phyloP scores from a whole-genome alignment of 1,140 invertebrate genomes.

The Hestina assimilis region DNA sequence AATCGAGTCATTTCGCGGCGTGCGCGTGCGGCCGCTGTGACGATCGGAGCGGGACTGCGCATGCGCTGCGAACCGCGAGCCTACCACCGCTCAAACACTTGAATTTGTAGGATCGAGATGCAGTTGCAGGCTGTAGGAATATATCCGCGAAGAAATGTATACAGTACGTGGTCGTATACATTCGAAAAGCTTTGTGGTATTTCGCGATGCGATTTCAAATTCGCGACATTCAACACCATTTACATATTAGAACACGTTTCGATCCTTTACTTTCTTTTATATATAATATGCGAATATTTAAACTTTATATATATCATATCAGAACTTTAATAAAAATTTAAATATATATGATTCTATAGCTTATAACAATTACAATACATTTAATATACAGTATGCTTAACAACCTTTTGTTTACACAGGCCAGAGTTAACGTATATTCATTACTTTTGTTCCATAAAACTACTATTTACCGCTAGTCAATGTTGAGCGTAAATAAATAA shows the following conservation, averaged over 20 bases:
- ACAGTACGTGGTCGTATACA: constrained; percentile 19
- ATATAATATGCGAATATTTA: no score
- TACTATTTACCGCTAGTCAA: constrained; percentile 57
- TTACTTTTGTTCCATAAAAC: constrained; percentile 6
- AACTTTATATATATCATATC: no score
- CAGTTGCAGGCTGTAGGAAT: constrained; percentile 46
- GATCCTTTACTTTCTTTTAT: no score
- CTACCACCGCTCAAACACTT: constrained; percentile 54
- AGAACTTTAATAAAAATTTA: no score
- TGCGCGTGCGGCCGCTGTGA: constrained; percentile 68
- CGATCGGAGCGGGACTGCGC: constrained; percentile 67
- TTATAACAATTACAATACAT: no score
- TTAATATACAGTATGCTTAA: no score
- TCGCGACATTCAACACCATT: no score
- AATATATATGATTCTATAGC: no score
- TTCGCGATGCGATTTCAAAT: constrained; percentile 5
- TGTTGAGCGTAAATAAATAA: constrained; percentile 48
- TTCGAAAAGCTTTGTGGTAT: constrained; percentile 9
- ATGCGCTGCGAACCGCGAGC: constrained; percentile 33
- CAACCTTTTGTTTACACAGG: no score
- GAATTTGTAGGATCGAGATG: constrained; percentile 50
- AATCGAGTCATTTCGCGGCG: constrained; percentile 58
- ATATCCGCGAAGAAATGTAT: constrained; percentile 36
- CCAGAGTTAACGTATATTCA: neutral
- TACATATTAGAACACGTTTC: no score